phyloP scores from a whole-genome alignment of 2,888 invertebrate species.

The Papilio elwesi region DNA sequence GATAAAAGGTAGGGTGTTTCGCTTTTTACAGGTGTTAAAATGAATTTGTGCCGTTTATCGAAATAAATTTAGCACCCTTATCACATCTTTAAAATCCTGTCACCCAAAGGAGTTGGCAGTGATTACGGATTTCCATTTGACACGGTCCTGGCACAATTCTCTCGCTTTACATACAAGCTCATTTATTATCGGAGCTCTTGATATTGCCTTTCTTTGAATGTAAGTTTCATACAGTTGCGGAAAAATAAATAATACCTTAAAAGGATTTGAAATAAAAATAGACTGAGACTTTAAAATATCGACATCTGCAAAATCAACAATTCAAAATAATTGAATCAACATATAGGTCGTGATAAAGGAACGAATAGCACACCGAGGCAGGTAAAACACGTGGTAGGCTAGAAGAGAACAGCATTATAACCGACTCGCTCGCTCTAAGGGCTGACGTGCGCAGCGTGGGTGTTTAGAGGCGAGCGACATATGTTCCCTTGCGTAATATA shows the following conservation, averaged over 20 bases:
- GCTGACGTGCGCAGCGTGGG: slow-evolving; percentile 48
- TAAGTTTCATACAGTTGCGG: too few relatives aligned
- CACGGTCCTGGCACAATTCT: too few relatives aligned
- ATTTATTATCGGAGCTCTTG: too few relatives aligned
- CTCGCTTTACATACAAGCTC: too few relatives aligned
- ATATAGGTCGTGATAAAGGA: slow-evolving; percentile 58
- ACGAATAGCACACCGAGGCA: slow-evolving; percentile 54
- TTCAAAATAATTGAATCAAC: slow-evolving; percentile 74
- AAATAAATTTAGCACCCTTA: too few relatives aligned
- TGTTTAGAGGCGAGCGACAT: slow-evolving; percentile 53
- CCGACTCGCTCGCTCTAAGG: slow-evolving; percentile 56
- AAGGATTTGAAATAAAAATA: neutral
- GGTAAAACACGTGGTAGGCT: slow-evolving; percentile 57
- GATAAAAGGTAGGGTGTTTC: too few relatives aligned
- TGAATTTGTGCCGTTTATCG: too few relatives aligned
- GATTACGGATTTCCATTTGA: too few relatives aligned
- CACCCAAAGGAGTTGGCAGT: too few relatives aligned
- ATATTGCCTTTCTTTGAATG: too few relatives aligned
- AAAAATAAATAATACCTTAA: too few relatives aligned
- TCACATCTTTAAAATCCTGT: too few relatives aligned
- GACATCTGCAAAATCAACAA: slow-evolving; percentile 68
- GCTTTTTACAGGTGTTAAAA: neutral
- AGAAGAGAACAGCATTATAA: slow-evolving; percentile 36
- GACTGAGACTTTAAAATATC: slow-evolving; percentile 58
- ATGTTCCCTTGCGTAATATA: slow-evolving; percentile 58